Base-by-base conservation (phyloP, 1,140 invertebrate genomes). In the Paraescarpia echinospica region DNA sequence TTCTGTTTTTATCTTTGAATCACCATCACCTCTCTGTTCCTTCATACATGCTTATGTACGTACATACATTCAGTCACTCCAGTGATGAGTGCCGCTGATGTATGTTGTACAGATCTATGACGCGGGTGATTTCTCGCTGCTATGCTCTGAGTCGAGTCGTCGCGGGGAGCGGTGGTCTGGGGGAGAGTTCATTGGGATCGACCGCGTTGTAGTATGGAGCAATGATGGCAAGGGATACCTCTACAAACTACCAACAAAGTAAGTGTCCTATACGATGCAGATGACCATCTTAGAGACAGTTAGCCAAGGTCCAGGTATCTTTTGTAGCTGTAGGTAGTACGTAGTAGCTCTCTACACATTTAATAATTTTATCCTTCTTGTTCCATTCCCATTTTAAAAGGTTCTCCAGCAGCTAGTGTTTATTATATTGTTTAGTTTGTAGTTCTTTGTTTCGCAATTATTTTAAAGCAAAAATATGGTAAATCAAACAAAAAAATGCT, bases 241-340 rank as follows among this genome's bases (percentile, higher is more conserved):
- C 92, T 99, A 99, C 96, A 98, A 98, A 96, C 96, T 99, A 94
- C 99, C 99, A 9, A 98, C 98, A 93, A 99, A 99, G 98, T 99
- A 41, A 41, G 97, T 97, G 98, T 97, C n/a, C n/a, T 6, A 5
- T 90, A 77, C 8, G 4, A 31, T 77, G 22, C 27, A 14, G 59
- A 77, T 27, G 22, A 77, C 59, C 14, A 18, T 77, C 27, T 77
- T 18, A 31, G 59, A 77, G 12, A 27, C 14, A 77, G 14, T 77
- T 77, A 27, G 18, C 18, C 8, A 18, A 51, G 59, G 4, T 27
- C 59, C 22, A 77, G 59, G 59, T 77, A 31, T 18, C 59, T 14
- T 2, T 77, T 77, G 59, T 77, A 77, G 59, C 59, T 77, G 59
- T 77, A 22, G 59, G 22, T 4, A 77, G 22, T 4, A 77, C 41